Percentiles rank a stretch among this genome's conserved stretches.
Conservation (phyloP, 2,113 vertebrate genomes). For the Albula glossodonta region DNA sequence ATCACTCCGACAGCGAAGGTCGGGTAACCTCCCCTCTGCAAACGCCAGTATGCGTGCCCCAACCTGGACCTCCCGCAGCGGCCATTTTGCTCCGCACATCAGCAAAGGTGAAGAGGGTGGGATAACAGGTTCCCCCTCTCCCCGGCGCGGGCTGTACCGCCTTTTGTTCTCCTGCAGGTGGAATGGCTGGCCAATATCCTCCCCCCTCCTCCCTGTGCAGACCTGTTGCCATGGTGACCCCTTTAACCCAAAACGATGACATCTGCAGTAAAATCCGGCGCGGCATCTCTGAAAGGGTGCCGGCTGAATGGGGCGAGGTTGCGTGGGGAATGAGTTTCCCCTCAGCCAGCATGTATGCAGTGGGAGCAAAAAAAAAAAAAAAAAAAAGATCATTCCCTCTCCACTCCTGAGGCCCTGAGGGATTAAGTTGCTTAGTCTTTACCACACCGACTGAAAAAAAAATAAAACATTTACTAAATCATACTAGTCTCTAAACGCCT, state of each 20-base stretch:
- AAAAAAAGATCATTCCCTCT: background rate
- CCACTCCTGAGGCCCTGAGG: background rate
- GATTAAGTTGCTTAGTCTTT: constrained; percentile 17
- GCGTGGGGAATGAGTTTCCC: background rate
- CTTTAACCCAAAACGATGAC: background rate
- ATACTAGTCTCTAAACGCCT: constrained; percentile 12
- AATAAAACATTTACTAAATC: constrained; percentile 17
- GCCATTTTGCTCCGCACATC: background rate
- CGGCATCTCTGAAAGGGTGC: background rate
- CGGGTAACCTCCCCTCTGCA: no score
- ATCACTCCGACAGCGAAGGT: no score
- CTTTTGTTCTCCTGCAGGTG: background rate
- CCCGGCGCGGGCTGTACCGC: background rate
- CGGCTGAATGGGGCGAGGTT: background rate
- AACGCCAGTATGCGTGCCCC: background rate
- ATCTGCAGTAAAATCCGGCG: background rate
- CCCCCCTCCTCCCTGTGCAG: background rate
- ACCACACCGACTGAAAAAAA: background rate
- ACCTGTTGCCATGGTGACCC: constrained; percentile 7
- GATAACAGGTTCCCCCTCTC: background rate
- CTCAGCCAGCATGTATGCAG: background rate
- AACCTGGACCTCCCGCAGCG: background rate
- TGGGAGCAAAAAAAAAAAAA: background rate
- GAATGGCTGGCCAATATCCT: background rate
- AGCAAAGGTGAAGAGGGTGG: background rate